Evolutionary conservation across 35 echinoderm and acorn worm species (phyloP).

Genomic region (Patiria miniata): DNA sequence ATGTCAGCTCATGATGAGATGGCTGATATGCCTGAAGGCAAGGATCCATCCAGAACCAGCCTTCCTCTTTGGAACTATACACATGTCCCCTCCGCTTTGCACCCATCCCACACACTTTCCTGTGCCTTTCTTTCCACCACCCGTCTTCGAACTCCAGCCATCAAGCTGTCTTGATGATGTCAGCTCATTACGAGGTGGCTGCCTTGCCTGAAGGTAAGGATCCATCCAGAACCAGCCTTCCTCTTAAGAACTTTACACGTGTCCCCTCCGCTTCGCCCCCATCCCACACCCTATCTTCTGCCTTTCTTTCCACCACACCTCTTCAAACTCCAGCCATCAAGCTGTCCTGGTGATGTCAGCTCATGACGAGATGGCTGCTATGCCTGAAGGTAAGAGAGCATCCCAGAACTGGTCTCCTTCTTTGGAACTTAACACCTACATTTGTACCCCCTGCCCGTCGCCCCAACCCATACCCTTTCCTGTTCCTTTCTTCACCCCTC

Average conservation of each 20-base stretch:
- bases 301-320: no score
- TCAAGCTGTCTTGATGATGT: constrained; percentile 80
- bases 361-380: constrained; percentile 87
- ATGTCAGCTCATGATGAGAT: constrained; percentile 85
- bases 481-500: no score
- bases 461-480: no score
- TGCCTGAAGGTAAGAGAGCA: constrained; percentile 85
- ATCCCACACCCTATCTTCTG: no score
- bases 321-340: constrained; percentile 80
- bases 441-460: not conserved
- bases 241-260: not conserved
- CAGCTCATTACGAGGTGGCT: constrained; percentile 85
- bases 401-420: not conserved
- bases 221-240: not conserved
- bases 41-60: not conserved
- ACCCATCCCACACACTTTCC: no score
- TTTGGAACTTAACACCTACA: not conserved
- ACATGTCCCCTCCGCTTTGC: not conserved
- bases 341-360: constrained; percentile 77
- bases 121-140: no score
- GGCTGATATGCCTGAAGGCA: constrained; percentile 90
- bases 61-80: not conserved
- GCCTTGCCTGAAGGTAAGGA: constrained; percentile 90
- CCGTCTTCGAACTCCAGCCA: no score
- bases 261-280: no score